Base-by-base conservation (phyloP, 2,797 vertebrate species). In the Fundulus diaphanus region DNA sequence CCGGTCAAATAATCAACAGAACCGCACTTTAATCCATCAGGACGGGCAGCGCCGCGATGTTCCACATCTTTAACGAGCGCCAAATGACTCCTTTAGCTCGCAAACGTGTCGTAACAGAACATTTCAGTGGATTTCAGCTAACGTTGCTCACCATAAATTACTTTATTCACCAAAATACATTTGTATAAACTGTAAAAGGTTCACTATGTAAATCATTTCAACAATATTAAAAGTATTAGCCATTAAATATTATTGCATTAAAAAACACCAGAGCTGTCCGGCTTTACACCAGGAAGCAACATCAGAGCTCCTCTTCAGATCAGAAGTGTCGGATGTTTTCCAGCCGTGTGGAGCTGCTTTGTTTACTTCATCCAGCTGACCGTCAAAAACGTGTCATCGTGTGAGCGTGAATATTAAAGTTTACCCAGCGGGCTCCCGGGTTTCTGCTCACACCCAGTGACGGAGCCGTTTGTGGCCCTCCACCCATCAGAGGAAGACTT, bases 341-440 rank as follows among this genome's bases (percentile, higher is more conserved):
- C 82, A 78, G 68, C 73, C 71, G 76, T 31, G 72, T 56, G 16
- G 35, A 57, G 51, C 13, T 67, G 72, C 35, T 80, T 51, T 79
- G 3, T 75, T 79, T 81, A n/a, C 61, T 59, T 18, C 57, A 11
- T 31, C 70, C 71, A 68, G 71, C 76, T 63, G 74, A 78, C 52
- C 56, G 59, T 61, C 46, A 18, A 11, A 67, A 42, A 66, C 2
- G 5, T 44, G 48, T 46, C 68, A 24, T 29, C 15, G 67, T 59
- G 56, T 44, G 63, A 56, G 70, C 75, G 80, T 69, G 74, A 72
- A 78, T 78, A 79, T 85, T 80, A 81, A 81, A 83, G 78, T 46
- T 81, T 76, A 77, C 72, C 83, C 79, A 85, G 86, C 79, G 82
- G 71, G 77, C 76, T 79, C 33, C 5, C 63, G 69, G 81, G 70